phyloP scores from a whole-genome alignment of 2,888 invertebrate species.

The Tipula unca region DNA sequence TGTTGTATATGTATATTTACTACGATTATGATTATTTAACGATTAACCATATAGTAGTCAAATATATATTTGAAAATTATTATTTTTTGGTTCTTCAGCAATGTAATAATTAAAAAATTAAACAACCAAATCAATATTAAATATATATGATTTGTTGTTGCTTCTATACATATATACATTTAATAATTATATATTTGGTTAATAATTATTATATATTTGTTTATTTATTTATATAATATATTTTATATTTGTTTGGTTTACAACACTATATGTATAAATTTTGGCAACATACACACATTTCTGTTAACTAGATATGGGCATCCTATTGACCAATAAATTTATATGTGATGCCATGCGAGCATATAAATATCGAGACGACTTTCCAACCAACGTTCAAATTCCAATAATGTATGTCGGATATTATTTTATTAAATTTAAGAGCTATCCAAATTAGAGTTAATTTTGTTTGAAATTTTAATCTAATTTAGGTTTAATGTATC shows the following conservation, averaged over 20 bases:
- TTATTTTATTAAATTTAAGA: neutral
- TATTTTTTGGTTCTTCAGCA: neutral
- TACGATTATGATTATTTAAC: neutral
- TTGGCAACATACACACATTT: neutral
- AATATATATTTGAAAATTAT: neutral
- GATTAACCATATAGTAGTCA: neutral
- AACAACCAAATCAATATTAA: neutral
- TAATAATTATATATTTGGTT: neutral
- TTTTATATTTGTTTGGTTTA: neutral
- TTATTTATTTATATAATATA: neutral
- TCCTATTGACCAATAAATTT: too few relatives aligned
- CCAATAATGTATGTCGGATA: neutral
- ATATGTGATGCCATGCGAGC: neutral
- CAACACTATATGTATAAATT: neutral
- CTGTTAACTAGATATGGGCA: neutral
- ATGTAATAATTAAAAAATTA: neutral
- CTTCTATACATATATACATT: neutral
- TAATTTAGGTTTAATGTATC: neutral
- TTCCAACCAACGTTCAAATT: neutral
- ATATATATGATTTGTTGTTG: neutral
- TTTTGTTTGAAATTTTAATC: constrained; percentile 2
- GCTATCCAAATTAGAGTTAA: neutral
- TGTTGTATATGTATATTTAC: neutral
- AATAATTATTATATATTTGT: neutral
- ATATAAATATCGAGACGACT: neutral